Base-by-base conservation (phyloP, 2,888 invertebrate genomes). In the Caenorhabditis sp. region DNA sequence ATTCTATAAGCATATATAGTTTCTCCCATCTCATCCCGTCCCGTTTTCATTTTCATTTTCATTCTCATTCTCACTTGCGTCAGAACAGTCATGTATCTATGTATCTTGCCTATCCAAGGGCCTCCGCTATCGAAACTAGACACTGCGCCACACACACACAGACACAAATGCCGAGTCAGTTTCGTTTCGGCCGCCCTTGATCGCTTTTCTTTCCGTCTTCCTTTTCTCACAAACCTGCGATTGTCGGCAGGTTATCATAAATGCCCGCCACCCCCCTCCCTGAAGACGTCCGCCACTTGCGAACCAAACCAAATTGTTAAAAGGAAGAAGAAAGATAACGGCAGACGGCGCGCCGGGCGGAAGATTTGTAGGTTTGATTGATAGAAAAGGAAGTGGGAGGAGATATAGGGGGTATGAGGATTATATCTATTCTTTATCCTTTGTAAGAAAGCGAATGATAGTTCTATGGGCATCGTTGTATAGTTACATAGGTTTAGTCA, bases 61-160 rank as follows among this genome's bases (percentile, higher is more conserved):
- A n/a, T n/a, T n/a, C n/a, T n/a, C n/a, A n/a, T n/a, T n/a, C n/a
- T 76, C 67, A 76, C 76, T 76, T 76, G 76, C 76, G 76, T 76
- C 76, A 76, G 76, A 76, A 76, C 76, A 76, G 76, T 76, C 76
- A 67, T 76, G 76, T 76, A 67, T 67, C 58, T 76, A 76, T 76
- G 67, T 67, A 55, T 65, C 32, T 32, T 9, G 9, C n/a, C 51
- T 28, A 15, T 37, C 69, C 47, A 4, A 6, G 32, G 47, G 18
- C 26, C 53, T 61, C 61, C 53, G 44, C 76, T 76, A 76, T 76
- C 76, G 76, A 67, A 76, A 76, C 76, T 76, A 76, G 76, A 76
- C 76, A 35, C 51, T 56, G 74, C 74, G 74, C 65, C 74, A 67
- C 65, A 64, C 64, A 65, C 58, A 44, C 47, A 28, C 51, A n/a